Conservation (phyloP, 2,888 invertebrate species). For the Steromphala cineraria region DNA sequence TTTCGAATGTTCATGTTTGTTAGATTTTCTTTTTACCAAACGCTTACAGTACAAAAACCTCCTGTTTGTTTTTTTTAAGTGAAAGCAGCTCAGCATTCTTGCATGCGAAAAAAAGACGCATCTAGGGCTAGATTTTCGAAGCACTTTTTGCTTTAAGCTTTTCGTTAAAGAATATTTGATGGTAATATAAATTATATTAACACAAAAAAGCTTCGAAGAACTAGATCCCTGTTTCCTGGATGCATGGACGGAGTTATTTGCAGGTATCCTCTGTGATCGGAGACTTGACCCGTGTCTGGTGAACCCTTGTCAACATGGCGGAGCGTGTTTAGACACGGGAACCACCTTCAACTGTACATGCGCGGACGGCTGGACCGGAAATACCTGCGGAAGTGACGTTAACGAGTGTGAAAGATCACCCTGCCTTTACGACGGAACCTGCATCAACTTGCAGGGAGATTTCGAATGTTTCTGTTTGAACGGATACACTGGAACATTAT, state of each 20-base stretch:
- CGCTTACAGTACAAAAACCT: too few relatives aligned
- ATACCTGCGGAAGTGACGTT: conserved; percentile 27
- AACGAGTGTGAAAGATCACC: conserved; percentile 24
- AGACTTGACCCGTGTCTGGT: conserved; percentile 33
- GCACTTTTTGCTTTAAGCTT: too few relatives aligned
- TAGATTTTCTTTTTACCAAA: too few relatives aligned
- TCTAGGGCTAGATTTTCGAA: too few relatives aligned
- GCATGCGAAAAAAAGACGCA: too few relatives aligned
- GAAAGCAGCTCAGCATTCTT: too few relatives aligned
- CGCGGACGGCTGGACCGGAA: conserved; percentile 26
- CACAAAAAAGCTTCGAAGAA: too few relatives aligned
- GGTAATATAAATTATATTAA: too few relatives aligned
- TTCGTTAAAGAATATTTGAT: too few relatives aligned
- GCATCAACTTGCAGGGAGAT: conserved; percentile 3
- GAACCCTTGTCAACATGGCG: conserved; percentile 31
- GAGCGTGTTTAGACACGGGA: conserved; percentile 26
- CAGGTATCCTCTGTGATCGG: conserved; percentile 23
- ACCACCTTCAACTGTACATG: conserved; percentile 34
- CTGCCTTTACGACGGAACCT: conserved; percentile 23
- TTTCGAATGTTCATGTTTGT: too few relatives aligned
- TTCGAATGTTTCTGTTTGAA: conserved; percentile 17
- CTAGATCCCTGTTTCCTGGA: too few relatives aligned
- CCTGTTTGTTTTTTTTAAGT: too few relatives aligned
- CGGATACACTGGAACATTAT: neutral
- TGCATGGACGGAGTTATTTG: neutral